These are phyloP conservation scores for Sericinus montela DNA, from an alignment of 2,888 invertebrate genomes.

Conservation along the genomic window DNA sequence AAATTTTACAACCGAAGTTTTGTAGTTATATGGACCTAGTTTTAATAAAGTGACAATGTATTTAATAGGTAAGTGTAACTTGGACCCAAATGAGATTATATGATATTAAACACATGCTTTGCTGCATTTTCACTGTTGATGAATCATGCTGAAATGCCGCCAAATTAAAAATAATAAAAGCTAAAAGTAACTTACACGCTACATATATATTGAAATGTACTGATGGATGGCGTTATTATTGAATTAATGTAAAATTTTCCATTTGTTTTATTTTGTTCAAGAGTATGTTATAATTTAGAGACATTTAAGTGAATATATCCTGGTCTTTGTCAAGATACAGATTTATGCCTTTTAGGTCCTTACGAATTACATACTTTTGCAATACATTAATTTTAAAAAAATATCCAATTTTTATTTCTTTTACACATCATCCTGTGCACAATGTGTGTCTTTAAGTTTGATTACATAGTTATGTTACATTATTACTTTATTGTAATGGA, in stretches of 20 bases:
- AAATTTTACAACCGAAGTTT: neutral
- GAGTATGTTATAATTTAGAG: too few species aligned
- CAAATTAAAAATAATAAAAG: conserved; percentile 14
- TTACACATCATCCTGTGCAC: too few species aligned
- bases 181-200: neutral
- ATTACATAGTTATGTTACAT: too few species aligned
- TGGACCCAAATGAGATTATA: neutral
- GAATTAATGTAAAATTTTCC: neutral
- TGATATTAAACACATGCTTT: conserved; percentile 23
- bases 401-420: too few species aligned
- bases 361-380: too few species aligned
- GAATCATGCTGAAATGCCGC: conserved; percentile 6
- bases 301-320: too few species aligned
- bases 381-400: too few species aligned
- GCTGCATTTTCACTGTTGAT: conserved; percentile 28
- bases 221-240: conserved; percentile 22
- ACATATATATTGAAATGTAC: conserved; percentile 2
- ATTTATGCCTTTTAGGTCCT: too few species aligned
- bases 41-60: neutral
- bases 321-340: too few species aligned
- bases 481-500: too few species aligned
- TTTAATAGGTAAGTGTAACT: neutral
- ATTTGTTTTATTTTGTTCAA: too few species aligned
- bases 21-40: neutral
- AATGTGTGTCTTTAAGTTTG: too few species aligned